Base-by-base conservation (phyloP, 64 coral and sea anemone species). In the Pocillopora damicornis region DNA sequence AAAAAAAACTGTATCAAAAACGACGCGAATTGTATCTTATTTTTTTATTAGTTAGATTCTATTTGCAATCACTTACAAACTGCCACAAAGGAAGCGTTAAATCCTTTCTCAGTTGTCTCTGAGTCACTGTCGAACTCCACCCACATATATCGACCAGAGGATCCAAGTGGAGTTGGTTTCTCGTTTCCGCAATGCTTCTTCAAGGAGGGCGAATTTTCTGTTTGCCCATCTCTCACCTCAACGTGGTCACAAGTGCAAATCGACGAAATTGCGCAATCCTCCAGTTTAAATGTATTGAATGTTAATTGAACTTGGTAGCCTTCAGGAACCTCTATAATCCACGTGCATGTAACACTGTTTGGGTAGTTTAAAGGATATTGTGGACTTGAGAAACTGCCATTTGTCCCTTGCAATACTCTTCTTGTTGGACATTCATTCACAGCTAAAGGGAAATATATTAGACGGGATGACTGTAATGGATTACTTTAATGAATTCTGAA, bases 161-260 rank as follows among this genome's bases (percentile, higher is more conserved):
- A 92, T 20, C 68, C 66, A 0, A 78, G 34, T 12, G 67, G 18
- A 0, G 67, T 4, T 17, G 90, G 90, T 23, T 20, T 61, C 11
- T 69, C 45, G 13, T 20, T 9, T 1, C 83, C 83, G 71, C 90
- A 92, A 59, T 63, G 79, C 61, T 69, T 38, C 60, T 75, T 76
- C 26, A 92, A 69, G 16, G 17, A 5, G 15, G 26, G 13, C 5
- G 82, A 68, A 59, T 56, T 87, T 75, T 20, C 73, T 34, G 25
- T 20, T 23, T 42, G 77, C 3, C 90, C 90, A 74, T 92, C 83
- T 37, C 90, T 79, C 60, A 92, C 20, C 63, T 68, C 65, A 30
- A 87, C 75, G 68, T 87, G 78, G 65, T 92, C 90, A 82, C 89
- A 91, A 16, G 63, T 42, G n/a, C 89, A 91, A 17, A 68, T 42